Evolutionary conservation across 2,113 vertebrate genomes (phyloP), one percentile per base, ranked within the genome.

Genomic region (Xiphophorus hellerii): DNA sequence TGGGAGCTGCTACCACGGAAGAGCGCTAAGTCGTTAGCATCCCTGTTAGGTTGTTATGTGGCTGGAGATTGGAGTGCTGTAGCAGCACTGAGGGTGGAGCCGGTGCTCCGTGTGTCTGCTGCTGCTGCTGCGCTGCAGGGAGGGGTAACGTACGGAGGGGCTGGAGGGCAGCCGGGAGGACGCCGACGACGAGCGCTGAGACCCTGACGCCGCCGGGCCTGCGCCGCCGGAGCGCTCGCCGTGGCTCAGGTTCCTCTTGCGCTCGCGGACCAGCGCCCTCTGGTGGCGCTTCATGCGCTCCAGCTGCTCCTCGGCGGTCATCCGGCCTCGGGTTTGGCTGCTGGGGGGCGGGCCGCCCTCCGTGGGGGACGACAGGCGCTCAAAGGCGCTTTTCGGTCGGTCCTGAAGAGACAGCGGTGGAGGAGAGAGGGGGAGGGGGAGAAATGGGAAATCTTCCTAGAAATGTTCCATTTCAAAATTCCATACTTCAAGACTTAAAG

Each of bases 351-450:
- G 94, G 87, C 90, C 92, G 84, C 93, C 90, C 75, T 97, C 97
- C 10, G 88, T 76, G 4, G 95, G 95, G n/a, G 95, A 96, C 69
- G 96, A 97, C 83, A 98, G 94, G 35, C 95, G 96, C 93, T 99
- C 97, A 93, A 98, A 96, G 95, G 97, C 97, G 96, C 98, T 99
- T 96, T 95, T 97, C 78, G 96, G 97, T 96, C 97, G 95, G 86
- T 98, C 96, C 96, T 96, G 91, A 5, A 75, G 39, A 33, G 62
- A 65, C 14, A 66, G 10, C 33, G 71, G 14, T 4, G 28, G 6
- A 48, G 27, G 51, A 60, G 13, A 27, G 27, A 20, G 27, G 39
- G 10, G 37, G 25, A 2, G 7, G 64, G 25, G 60, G 1, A 35
- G 51, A 11, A 66, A 37, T 37, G 2, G 14, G 33, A 25, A 27